Conservation (phyloP, 2,888 invertebrate species). For the Asteroscopus sphinx region DNA sequence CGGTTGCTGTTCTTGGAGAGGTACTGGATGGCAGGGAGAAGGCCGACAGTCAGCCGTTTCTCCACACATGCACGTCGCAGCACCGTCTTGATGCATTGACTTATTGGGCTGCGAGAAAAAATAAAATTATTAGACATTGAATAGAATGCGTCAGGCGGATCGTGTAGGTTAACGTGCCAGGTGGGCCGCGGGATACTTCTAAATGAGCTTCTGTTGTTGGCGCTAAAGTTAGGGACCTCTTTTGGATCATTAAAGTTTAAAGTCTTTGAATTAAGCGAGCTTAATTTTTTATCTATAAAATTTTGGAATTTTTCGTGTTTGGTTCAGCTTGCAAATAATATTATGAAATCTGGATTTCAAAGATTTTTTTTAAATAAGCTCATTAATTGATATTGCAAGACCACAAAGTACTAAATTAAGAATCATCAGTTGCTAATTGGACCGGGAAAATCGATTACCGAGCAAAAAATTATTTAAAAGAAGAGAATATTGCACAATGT, state of each 20-base stretch:
- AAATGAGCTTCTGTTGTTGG: too few relatives aligned
- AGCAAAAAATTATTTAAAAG: neutral
- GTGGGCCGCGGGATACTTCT: too few relatives aligned
- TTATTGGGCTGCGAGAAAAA: conserved; percentile 76
- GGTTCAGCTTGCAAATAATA: too few relatives aligned
- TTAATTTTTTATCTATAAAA: too few relatives aligned
- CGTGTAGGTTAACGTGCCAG: too few relatives aligned
- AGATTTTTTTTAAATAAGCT: neutral
- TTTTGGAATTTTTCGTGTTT: too few relatives aligned
- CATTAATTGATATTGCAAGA: conserved; percentile 5
- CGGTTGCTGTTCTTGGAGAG: conserved; percentile 90
- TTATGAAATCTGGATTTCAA: neutral
- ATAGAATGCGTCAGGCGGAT: neutral
- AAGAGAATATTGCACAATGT: conserved; percentile 48
- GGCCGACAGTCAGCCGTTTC: conserved; percentile 91
- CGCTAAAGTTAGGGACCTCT: too few relatives aligned
- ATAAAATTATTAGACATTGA: conserved; percentile 15
- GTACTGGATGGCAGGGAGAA: conserved; percentile 91
- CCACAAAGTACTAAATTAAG: neutral
- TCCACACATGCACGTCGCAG: conserved; percentile 88
- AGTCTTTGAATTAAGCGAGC: too few relatives aligned
- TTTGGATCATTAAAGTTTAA: too few relatives aligned
- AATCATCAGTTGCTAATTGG: conserved; percentile 9
- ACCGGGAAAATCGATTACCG: neutral
- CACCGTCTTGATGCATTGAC: conserved; percentile 88